Evolutionary conservation across 1,140 invertebrate genomes (phyloP).

Genomic region (Formica selysi): DNA sequence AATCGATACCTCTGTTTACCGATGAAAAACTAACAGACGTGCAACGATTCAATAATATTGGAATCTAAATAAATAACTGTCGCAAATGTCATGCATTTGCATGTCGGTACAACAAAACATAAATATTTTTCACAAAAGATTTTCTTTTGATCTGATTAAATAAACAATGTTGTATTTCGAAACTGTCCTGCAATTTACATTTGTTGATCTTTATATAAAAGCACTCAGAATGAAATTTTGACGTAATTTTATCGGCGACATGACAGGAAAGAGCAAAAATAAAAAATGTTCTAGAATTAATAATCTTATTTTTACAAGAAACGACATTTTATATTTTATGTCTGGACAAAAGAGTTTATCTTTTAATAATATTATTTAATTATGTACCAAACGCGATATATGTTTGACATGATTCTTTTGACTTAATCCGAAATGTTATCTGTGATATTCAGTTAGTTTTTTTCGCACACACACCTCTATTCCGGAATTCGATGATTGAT

Average conservation of each 20-base stretch:
- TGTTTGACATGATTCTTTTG: not conserved
- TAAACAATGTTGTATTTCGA: not conserved
- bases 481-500: slow-evolving; percentile 44
- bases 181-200: slow-evolving; percentile 2
- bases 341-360: not conserved
- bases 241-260: not conserved
- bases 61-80: slow-evolving; percentile 57
- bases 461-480: not conserved
- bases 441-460: slow-evolving; percentile 5
- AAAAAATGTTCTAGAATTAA: not conserved
- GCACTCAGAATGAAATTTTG: not conserved
- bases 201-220: slow-evolving; percentile 29
- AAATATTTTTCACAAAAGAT: slow-evolving; percentile 58
- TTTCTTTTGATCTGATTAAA: slow-evolving; percentile 20
- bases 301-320: not conserved
- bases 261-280: not conserved
- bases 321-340: not conserved
- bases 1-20: slow-evolving; percentile 52
- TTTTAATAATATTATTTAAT: not conserved
- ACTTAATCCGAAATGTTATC: not conserved
- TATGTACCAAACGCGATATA: too few relatives aligned
- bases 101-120: slow-evolving; percentile 31
- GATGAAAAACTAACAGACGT: slow-evolving; percentile 61
- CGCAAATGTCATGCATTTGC: slow-evolving; percentile 49
- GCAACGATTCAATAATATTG: slow-evolving; percentile 56